A percentile compares a stretch with the other conserved stretches of the same genome.
phyloP scores from a whole-genome alignment of 2,113 vertebrate species.

The Carassius gibelio region DNA sequence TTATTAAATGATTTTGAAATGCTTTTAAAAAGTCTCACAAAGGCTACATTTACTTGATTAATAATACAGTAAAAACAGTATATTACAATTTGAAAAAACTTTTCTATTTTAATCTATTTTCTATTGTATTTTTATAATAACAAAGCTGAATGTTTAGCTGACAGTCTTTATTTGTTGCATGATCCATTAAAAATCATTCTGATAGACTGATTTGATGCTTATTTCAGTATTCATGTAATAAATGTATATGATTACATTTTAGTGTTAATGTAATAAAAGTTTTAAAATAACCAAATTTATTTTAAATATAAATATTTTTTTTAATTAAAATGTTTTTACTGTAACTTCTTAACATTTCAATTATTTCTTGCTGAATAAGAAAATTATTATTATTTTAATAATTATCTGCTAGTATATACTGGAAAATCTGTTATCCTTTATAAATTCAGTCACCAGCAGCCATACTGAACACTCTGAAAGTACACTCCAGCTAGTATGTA shows the following conservation, averaged over 20 bases:
- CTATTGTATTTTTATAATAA: not conserved
- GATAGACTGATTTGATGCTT: not conserved
- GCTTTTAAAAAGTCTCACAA: not conserved
- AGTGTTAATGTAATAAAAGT: not conserved
- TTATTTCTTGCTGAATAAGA: not conserved
- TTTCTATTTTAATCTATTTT: not conserved
- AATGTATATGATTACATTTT: no score
- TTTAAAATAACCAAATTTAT: not conserved
- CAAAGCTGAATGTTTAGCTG: not conserved
- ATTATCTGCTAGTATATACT: not conserved
- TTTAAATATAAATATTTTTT: not conserved
- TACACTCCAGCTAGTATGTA: slow-evolving; percentile 34
- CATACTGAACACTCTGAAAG: slow-evolving; percentile 39
- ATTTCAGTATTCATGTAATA: not conserved
- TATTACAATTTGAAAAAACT: not conserved
- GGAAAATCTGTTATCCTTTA: not conserved
- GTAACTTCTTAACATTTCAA: not conserved
- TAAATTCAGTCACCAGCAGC: slow-evolving; percentile 39
- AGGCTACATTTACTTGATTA: not conserved
- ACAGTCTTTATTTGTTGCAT: not conserved
- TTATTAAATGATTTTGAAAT: not conserved
- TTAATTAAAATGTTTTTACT: not conserved
- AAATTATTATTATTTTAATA: no score
- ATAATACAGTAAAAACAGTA: not conserved
- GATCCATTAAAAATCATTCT: not conserved